Evolutionary conservation across 2,888 invertebrate species (phyloP), one percentile per base, ranked within the genome.

Genomic region (Chromoteleia sp.): DNA sequence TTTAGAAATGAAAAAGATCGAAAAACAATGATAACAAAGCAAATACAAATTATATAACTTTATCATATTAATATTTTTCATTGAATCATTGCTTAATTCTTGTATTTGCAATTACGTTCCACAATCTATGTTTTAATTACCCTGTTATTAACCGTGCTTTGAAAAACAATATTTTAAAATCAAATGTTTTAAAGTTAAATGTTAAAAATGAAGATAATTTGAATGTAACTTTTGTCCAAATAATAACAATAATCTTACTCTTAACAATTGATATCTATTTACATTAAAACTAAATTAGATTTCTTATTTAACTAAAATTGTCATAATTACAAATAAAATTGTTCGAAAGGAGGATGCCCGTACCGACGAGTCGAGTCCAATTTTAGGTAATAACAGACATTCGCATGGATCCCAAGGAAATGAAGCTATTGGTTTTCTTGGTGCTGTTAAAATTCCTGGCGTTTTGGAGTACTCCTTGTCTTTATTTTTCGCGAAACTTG

Each of bases 401-500:
- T 21, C 79, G 0, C 82, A 85, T 6, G 78, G 82, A 73, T 75
- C 71, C 59, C 68, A 77, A 14, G 79, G 86, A 87, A 78, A 83
- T 48, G 92, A 93, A 65, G 96, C 97, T 1, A 95, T 98, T 82
- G 95, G 96, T 29, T 95, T 97, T 86, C 83, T 94, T 0, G 94
- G 94, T 75, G 98, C 98, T 29, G 92, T 97, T 0, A 92, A 93
- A 86, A 98, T 98, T 88, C 98, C 98, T 0, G 98, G 98, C 29
- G 99, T 99, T 0, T 85, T 98, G 1, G 98, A 98, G 92, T 99
- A 96, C 92, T 97, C 98, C 0, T 91, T 98, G 45, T 97, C 97
- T 45, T 93, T 99, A 41, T 99, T 99, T 92, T 99, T 99, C 92
- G 97, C 98, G 10, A 99, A 99, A 92, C 94, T 99, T 39, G 98